Evolutionary conservation across 2,797 vertebrate genomes (phyloP).

Genomic region (Spinibarbus caldwelli): DNA sequence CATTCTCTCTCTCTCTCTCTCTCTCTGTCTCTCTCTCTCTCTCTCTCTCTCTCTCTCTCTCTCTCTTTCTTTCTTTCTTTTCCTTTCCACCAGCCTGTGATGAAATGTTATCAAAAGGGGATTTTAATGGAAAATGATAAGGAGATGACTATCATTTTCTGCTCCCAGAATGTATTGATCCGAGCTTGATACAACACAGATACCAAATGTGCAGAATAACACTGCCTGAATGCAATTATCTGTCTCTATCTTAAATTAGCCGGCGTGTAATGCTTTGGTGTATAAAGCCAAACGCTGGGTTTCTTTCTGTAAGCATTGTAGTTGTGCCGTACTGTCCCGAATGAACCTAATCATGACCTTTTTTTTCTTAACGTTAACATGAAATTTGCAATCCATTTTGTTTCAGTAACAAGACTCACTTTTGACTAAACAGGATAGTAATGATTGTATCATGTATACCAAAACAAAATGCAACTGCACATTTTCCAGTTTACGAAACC

Average conservation of each 20-base stretch:
- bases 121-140: conserved; percentile 57
- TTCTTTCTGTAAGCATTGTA: background rate
- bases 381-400: background rate
- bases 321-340: background rate
- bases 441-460: background rate
- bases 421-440: background rate
- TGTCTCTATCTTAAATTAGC: conserved; percentile 39
- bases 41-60: background rate
- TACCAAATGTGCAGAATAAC: conserved; percentile 38
- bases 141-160: conserved; percentile 47
- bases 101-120: conserved; percentile 38
- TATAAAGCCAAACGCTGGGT: conserved; percentile 3
- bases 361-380: conserved; percentile 1
- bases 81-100: conserved; percentile 46
- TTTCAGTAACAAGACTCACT: background rate
- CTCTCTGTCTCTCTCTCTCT: conserved; percentile 14
- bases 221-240: conserved; percentile 28
- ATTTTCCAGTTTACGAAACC: no score
- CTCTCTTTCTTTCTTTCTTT: background rate
- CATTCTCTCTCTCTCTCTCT: background rate
- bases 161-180: conserved; percentile 49
- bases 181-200: conserved; percentile 39
- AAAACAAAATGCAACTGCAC: no score
- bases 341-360: background rate
- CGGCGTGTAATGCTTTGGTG: conserved; percentile 21